These are phyloP conservation scores for Dexiosoma caninum DNA, from an alignment of 2,888 invertebrate species.

Conservation along the genomic window DNA sequence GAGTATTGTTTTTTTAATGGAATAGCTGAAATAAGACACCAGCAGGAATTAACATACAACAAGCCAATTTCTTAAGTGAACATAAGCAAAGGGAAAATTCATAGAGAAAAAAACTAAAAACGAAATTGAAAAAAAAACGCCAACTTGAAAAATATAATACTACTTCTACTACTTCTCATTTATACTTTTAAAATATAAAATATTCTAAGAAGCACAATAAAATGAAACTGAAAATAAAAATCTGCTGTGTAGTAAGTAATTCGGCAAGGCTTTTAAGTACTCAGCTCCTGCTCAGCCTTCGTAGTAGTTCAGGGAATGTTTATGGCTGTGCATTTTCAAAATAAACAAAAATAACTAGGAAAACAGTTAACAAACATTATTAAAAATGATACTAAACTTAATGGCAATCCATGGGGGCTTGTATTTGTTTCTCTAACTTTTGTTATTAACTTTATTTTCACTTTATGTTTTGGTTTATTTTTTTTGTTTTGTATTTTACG, in stretches of 20 bases:
- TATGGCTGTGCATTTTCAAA: neutral
- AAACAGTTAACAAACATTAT: constrained; percentile 35
- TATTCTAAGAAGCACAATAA: neutral
- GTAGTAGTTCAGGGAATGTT: neutral
- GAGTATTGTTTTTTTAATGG: neutral
- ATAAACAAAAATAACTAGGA: neutral
- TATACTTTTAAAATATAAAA: neutral
- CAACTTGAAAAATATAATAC: neutral
- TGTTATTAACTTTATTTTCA: neutral
- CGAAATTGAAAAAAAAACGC: neutral
- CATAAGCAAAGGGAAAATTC: neutral
- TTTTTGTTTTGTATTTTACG: neutral
- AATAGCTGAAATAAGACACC: constrained; percentile 12
- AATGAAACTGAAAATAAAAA: neutral
- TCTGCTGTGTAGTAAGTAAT: neutral
- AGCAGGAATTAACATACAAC: constrained; percentile 14
- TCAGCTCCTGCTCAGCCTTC: neutral
- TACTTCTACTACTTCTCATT: neutral
- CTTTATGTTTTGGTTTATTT: no score
- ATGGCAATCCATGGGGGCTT: constrained; percentile 29
- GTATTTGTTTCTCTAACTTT: neutral
- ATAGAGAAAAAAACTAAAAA: neutral
- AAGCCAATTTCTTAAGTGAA: constrained; percentile 6
- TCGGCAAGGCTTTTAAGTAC: neutral
- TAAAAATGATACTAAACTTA: constrained; percentile 19